A percentile compares a stretch with the other conserved stretches of the same genome.
These are phyloP conservation scores for Smittia sp. DNA, from an alignment of 2,888 invertebrate species.

Conservation along the genomic window DNA sequence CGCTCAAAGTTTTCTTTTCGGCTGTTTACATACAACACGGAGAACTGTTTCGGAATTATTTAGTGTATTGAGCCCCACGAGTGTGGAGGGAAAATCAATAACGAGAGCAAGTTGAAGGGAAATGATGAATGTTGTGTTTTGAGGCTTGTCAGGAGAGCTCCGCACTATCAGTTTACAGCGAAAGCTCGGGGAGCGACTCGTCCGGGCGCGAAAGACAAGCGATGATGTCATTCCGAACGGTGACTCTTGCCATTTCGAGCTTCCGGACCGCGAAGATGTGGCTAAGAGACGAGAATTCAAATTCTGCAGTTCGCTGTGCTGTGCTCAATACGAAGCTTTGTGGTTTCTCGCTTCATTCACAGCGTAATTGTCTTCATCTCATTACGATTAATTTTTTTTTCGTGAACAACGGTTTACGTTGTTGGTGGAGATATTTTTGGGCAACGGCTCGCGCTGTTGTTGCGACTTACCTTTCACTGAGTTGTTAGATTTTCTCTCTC, in stretches of 20 bases:
- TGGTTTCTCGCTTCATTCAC: not conserved
- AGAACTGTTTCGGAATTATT: not conserved
- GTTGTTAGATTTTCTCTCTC: slow-evolving; percentile 5
- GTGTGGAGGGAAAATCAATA: not conserved
- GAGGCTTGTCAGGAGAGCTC: not conserved
- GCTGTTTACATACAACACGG: not conserved
- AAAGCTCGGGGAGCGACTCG: not conserved
- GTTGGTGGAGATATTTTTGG: too few relatives aligned
- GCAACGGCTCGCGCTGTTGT: not conserved
- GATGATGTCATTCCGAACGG: not conserved
- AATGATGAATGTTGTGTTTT: not conserved
- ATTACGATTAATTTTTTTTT: not conserved
- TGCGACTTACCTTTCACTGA: slow-evolving; percentile 16
- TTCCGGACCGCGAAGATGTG: not conserved
- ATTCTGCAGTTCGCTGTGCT: too few relatives aligned
- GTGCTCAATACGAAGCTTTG: not conserved
- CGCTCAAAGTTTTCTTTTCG: not conserved
- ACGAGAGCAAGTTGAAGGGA: not conserved
- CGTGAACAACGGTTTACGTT: slow-evolving; percentile 5
- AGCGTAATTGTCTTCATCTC: not conserved
- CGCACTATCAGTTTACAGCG: not conserved
- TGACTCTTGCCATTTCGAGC: not conserved
- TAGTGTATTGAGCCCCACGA: not conserved
- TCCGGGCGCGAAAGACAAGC: not conserved
- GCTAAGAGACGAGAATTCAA: too few relatives aligned